Evolutionary conservation across 1,140 invertebrate genomes (phyloP).

Genomic region (Uloborus diversus): DNA sequence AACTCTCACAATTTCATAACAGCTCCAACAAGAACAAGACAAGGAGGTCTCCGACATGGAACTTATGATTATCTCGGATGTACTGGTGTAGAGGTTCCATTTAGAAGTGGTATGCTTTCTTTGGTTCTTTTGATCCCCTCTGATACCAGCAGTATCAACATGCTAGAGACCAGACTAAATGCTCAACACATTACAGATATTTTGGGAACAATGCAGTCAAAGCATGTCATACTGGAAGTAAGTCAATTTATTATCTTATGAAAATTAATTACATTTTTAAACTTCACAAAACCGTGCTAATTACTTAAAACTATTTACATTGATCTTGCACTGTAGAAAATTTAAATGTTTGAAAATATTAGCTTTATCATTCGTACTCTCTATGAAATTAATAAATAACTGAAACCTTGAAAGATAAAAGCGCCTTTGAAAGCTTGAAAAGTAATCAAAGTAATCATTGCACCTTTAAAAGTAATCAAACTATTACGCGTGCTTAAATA

Average conservation of each 20-base stretch:
- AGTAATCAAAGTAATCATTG: too few relatives aligned
- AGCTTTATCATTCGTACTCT: too few relatives aligned
- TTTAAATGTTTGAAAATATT: too few relatives aligned
- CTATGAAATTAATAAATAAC: too few relatives aligned
- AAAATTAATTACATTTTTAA: background rate
- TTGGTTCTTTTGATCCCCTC: conserved; percentile 58
- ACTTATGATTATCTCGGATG: conserved; percentile 59
- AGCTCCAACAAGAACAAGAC: conserved; percentile 47
- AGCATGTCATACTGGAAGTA: conserved; percentile 58
- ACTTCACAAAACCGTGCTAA: background rate
- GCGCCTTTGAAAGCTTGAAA: too few relatives aligned
- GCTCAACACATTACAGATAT: conserved; percentile 60
- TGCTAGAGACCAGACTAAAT: conserved; percentile 60
- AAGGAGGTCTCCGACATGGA: conserved; percentile 57
- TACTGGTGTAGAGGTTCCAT: conserved; percentile 60
- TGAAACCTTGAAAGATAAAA: too few relatives aligned
- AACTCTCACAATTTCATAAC: conserved; percentile 32
- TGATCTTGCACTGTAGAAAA: background rate
- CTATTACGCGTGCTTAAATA: too few relatives aligned
- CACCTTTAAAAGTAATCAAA: too few relatives aligned
- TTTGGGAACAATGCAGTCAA: conserved; percentile 58
- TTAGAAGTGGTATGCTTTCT: conserved; percentile 59
- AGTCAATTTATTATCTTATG: too few relatives aligned
- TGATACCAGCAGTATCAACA: conserved; percentile 52
- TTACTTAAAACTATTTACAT: background rate